Evolutionary conservation across 2,888 invertebrate species (phyloP), one percentile per base, ranked within the genome.

Genomic region (Volucella zonaria): DNA sequence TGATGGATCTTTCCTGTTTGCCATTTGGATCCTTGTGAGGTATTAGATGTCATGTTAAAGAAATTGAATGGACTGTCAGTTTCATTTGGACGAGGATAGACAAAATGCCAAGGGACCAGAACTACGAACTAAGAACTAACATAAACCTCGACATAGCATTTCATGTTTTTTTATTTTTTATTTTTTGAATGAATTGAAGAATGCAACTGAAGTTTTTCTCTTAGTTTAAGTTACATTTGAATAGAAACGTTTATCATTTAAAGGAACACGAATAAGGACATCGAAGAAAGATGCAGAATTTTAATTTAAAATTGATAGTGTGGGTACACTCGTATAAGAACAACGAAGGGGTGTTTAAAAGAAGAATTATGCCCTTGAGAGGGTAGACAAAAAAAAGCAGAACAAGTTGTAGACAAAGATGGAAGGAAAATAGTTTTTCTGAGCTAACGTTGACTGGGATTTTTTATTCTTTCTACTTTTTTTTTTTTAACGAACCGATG

Each of bases 241-340:
- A 80, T 75, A 51, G 62, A 78, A 78, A 73, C 78, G 82, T 73
- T 82, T 73, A 78, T 78, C 82, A 82, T 73, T 82, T 82, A 3
- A 31, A 31, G 6, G 31, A 6, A 31, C 3, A 31, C 6, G 31
- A n/a, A 54, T 61, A 49, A 31, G 58, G 43, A 38, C 49, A 70
- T 49, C 68, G 61, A 47, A 18, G 14, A 38, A 56, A 66, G 49
- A 64, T 70, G 8, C 47, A 71, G 71, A 71, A 76, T 80, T 85
- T 76, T 85, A 71, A 76, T 80, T 76, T 81, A 67, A 71, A 80
- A 45, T 62, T 64, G 18, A 66, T 51, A 78, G 43, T 70, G 52
- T 40, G 42, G 40, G 42, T 52, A 49, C 38, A 54, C 43, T 31
- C 15, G 31, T 6, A 31, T 31, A 0, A 31, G 31, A 31, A 6